Evolutionary conservation across 2,888 invertebrate genomes (phyloP).

Genomic region (Apoda limacodes): DNA sequence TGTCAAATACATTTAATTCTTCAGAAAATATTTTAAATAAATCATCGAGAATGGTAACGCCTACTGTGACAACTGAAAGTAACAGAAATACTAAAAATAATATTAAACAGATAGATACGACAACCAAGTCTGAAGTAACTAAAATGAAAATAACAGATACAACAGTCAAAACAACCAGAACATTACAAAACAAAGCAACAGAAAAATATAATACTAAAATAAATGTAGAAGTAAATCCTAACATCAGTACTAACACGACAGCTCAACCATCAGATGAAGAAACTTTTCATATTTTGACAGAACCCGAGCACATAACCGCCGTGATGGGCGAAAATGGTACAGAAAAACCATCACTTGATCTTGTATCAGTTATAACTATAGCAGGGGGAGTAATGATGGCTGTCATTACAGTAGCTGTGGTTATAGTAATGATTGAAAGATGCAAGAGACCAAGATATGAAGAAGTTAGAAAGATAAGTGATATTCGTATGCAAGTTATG

Average conservation of each 20-base stretch:
- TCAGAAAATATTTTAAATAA: too few relatives aligned
- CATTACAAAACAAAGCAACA: slow-evolving; percentile 7
- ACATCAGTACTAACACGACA: too few relatives aligned
- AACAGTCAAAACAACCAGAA: slow-evolving; percentile 14
- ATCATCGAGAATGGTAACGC: too few relatives aligned
- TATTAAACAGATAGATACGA: too few relatives aligned
- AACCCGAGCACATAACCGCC: slow-evolving; percentile 65
- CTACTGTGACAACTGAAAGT: too few relatives aligned
- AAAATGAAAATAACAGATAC: slow-evolving; percentile 16
- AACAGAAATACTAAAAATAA: too few relatives aligned
- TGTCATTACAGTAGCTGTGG: slow-evolving; percentile 57
- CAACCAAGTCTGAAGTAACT: slow-evolving; percentile 14
- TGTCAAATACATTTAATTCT: too few relatives aligned
- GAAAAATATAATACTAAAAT: slow-evolving; percentile 22
- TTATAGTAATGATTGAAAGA: slow-evolving; percentile 60
- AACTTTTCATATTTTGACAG: slow-evolving; percentile 67
- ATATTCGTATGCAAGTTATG: slow-evolving; percentile 58
- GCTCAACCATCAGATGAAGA: slow-evolving; percentile 44
- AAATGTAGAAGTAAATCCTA: slow-evolving; percentile 27
- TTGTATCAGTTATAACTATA: slow-evolving; percentile 62
- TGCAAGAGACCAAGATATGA: slow-evolving; percentile 52
- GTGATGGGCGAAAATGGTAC: slow-evolving; percentile 57
- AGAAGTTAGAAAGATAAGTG: slow-evolving; percentile 52
- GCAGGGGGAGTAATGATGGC: slow-evolving; percentile 65
- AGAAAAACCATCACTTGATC: slow-evolving; percentile 47